phyloP scores from a whole-genome alignment of 2,797 vertebrate genomes.

The Amazona ochrocephala region DNA sequence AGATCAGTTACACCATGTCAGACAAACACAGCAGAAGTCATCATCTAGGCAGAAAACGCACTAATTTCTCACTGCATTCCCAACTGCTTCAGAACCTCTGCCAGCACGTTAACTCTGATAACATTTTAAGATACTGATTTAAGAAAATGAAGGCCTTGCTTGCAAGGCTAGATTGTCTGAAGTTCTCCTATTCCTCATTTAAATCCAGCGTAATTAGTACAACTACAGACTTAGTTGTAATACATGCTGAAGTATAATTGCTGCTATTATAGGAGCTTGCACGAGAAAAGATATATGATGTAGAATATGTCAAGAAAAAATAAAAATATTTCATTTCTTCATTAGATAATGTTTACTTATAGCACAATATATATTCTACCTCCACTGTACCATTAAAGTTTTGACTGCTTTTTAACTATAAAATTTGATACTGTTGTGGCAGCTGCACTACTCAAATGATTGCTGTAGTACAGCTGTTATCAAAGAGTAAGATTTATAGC shows the following conservation, averaged over 20 bases:
- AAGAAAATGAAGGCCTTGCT: constrained; percentile 17
- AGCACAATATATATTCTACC: constrained; percentile 77
- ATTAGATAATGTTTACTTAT: constrained; percentile 84
- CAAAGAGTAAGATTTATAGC: constrained; percentile 79
- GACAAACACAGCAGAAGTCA: constrained; percentile 10
- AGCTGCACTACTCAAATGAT: constrained; percentile 80
- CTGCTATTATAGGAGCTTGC: constrained; percentile 73
- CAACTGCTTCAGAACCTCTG: constrained; percentile 44
- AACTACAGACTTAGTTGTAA: constrained; percentile 65
- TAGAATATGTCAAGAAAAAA: constrained; percentile 74
- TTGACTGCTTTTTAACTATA: constrained; percentile 84
- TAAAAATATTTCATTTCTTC: constrained; percentile 81
- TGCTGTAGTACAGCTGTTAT: constrained; percentile 80
- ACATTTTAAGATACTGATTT: constrained; percentile 32
- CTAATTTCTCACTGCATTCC: constrained; percentile 46
- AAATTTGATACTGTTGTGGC: constrained; percentile 84
- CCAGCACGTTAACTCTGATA: constrained; percentile 24
- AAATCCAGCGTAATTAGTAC: constrained; percentile 73
- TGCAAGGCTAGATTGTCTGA: constrained; percentile 34
- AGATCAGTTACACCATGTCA: constrained; percentile 37
- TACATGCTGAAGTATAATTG: constrained; percentile 67
- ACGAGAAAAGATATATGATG: constrained; percentile 73
- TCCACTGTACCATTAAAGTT: constrained; percentile 81
- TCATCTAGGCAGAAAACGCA: constrained; percentile 51
- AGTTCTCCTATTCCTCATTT: constrained; percentile 59